phyloP scores from a whole-genome alignment of 2,113 vertebrate species.

The Sterrhoptilus dennistouni region DNA sequence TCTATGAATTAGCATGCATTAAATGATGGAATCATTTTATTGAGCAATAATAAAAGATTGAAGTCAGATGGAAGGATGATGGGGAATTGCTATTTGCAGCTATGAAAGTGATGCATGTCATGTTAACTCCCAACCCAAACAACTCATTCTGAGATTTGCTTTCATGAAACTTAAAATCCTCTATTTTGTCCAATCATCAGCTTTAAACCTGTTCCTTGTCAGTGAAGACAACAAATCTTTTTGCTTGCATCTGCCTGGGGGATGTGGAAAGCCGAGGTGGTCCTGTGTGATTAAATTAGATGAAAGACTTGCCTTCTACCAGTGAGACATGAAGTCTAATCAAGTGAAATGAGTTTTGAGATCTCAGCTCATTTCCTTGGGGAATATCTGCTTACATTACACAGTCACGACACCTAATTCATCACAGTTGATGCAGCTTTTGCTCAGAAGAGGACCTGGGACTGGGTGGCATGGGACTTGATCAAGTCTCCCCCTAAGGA shows the following conservation, averaged over 20 bases:
- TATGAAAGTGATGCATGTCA: conserved; percentile 62
- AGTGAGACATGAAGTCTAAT: conserved; percentile 76
- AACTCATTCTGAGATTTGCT: conserved; percentile 68
- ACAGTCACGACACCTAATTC: conserved; percentile 75
- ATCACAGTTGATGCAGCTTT: conserved; percentile 72
- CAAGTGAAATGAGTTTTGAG: conserved; percentile 84
- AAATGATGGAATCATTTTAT: conserved; percentile 40
- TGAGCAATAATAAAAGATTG: conserved; percentile 58
- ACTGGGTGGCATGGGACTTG: conserved; percentile 47
- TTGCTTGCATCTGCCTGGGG: conserved; percentile 72
- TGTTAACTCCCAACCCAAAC: conserved; percentile 67
- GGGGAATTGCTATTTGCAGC: conserved; percentile 47
- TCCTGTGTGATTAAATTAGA: conserved; percentile 80
- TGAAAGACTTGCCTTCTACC: conserved; percentile 79
- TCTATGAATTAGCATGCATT: conserved; percentile 34
- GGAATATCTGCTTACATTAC: conserved; percentile 76
- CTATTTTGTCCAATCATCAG: conserved; percentile 69
- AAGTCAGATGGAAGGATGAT: conserved; percentile 51
- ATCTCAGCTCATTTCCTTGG: conserved; percentile 77
- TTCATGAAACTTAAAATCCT: conserved; percentile 72
- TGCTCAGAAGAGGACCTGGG: conserved; percentile 70
- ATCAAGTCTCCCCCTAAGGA: conserved; percentile 58
- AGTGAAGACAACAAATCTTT: conserved; percentile 78
- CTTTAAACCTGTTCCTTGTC: conserved; percentile 79
- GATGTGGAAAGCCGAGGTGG: conserved; percentile 72